These are phyloP conservation scores for Perdita meconis DNA, from an alignment of 2,888 invertebrate genomes.

Conservation along the genomic window DNA sequence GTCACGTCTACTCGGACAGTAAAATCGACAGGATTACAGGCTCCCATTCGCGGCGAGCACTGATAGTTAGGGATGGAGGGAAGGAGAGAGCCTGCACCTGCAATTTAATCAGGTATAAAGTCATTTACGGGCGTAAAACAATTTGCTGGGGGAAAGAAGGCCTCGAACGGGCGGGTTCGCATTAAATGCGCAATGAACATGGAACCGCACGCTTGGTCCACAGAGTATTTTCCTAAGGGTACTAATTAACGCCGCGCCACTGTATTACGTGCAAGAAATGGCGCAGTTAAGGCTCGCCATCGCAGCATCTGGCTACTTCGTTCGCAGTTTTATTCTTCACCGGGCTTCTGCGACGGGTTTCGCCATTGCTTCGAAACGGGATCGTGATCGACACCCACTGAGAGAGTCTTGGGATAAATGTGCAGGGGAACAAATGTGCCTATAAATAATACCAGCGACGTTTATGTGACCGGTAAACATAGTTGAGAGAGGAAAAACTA, in stretches of 20 bases:
- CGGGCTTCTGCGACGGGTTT: constrained; percentile 1
- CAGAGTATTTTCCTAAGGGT: constrained; percentile 65
- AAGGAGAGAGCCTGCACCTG: constrained; percentile 16
- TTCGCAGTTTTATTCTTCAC: constrained; percentile 32
- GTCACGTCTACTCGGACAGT: neutral
- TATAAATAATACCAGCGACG: constrained; percentile 45
- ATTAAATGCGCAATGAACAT: constrained; percentile 71
- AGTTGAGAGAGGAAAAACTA: constrained; percentile 3
- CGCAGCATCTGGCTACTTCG: constrained; percentile 22
- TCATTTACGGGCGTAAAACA: constrained; percentile 59
- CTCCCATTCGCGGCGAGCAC: neutral
- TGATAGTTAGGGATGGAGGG: neutral
- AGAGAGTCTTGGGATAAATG: constrained; percentile 24
- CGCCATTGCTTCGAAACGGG: neutral
- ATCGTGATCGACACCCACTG: constrained; percentile 39
- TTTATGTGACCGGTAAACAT: constrained; percentile 15
- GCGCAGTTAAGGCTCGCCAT: constrained; percentile 42
- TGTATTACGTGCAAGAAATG: constrained; percentile 70
- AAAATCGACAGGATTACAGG: constrained; percentile 34
- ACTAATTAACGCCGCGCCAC: constrained; percentile 74
- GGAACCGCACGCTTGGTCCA: constrained; percentile 40
- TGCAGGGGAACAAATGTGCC: constrained; percentile 27
- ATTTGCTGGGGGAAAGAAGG: constrained; percentile 50
- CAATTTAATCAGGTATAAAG: constrained; percentile 63
- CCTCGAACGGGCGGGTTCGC: constrained; percentile 32